Percentiles rank a stretch among this genome's conserved stretches.
These are phyloP conservation scores for Acanthosoma haemorrhoidale DNA, from an alignment of 2,888 invertebrate species.

Conservation along the genomic window DNA sequence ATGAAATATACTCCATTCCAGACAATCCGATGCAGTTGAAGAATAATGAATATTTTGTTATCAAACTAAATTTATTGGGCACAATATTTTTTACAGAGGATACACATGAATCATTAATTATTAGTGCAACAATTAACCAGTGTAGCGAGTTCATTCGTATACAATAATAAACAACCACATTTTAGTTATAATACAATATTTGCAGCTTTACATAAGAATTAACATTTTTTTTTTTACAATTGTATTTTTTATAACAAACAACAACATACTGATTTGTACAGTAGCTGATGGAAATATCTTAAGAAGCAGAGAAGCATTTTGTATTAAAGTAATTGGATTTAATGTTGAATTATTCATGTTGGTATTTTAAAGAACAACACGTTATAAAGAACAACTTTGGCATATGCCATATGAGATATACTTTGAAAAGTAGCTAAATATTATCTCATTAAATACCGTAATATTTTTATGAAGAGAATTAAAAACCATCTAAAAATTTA, in stretches of 20 bases:
- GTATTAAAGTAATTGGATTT: too few species aligned
- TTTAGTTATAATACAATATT: conserved; percentile 11
- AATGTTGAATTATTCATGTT: too few species aligned
- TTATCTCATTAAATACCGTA: too few species aligned
- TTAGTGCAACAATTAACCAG: conserved; percentile 39
- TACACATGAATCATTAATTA: conserved; percentile 32
- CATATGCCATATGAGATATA: too few species aligned
- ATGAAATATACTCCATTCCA: conserved; percentile 18
- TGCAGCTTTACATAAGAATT: not conserved
- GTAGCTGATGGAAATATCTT: too few species aligned
- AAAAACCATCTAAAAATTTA: too few species aligned
- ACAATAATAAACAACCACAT: conserved; percentile 4
- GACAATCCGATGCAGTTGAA: conserved; percentile 5
- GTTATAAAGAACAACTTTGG: too few species aligned
- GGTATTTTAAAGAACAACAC: too few species aligned
- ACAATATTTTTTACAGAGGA: conserved; percentile 43
- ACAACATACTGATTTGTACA: too few species aligned
- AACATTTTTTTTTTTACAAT: not conserved
- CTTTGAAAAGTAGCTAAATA: too few species aligned
- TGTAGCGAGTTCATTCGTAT: conserved; percentile 30
- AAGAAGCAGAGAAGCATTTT: too few species aligned
- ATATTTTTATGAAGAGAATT: too few species aligned
- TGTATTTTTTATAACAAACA: not conserved
- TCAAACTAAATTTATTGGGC: conserved; percentile 56
- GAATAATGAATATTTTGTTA: conserved; percentile 24